Conservation (phyloP, 2,888 invertebrate species). For the Blera fallax region DNA sequence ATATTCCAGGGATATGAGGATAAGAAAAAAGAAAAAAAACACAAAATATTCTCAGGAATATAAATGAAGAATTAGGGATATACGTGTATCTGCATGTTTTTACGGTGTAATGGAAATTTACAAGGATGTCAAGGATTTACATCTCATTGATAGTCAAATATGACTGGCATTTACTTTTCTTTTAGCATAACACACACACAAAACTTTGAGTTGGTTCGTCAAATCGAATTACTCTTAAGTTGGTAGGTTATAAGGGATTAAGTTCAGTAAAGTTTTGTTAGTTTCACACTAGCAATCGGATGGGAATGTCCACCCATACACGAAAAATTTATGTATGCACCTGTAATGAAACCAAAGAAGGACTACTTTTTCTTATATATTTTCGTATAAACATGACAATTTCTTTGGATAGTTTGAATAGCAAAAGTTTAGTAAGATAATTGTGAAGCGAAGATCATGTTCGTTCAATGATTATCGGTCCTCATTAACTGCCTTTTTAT, state of each 20-base stretch:
- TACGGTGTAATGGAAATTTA: constrained; percentile 41
- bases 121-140: constrained; percentile 41
- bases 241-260: background rate
- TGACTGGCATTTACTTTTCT: constrained; percentile 13
- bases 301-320: too few relatives aligned
- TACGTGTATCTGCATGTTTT: constrained; percentile 34
- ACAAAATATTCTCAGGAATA: constrained; percentile 41
- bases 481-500: too few relatives aligned
- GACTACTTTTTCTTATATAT: too few relatives aligned
- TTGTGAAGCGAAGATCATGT: too few relatives aligned
- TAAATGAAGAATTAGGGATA: constrained; percentile 57
- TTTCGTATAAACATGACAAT: too few relatives aligned
- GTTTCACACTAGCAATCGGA: too few relatives aligned
- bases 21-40: background rate
- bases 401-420: too few relatives aligned
- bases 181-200: background rate
- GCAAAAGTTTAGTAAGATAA: too few relatives aligned
- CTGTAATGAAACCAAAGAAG: too few relatives aligned
- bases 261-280: too few relatives aligned
- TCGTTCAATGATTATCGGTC: too few relatives aligned
- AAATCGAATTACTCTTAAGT: background rate
- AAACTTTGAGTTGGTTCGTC: background rate
- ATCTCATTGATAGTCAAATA: constrained; percentile 59
- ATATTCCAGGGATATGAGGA: constrained; percentile 14
- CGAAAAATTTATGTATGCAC: too few relatives aligned